These are phyloP conservation scores for Apeira syringaria DNA, from an alignment of 2,888 invertebrate species.

Conservation along the genomic window DNA sequence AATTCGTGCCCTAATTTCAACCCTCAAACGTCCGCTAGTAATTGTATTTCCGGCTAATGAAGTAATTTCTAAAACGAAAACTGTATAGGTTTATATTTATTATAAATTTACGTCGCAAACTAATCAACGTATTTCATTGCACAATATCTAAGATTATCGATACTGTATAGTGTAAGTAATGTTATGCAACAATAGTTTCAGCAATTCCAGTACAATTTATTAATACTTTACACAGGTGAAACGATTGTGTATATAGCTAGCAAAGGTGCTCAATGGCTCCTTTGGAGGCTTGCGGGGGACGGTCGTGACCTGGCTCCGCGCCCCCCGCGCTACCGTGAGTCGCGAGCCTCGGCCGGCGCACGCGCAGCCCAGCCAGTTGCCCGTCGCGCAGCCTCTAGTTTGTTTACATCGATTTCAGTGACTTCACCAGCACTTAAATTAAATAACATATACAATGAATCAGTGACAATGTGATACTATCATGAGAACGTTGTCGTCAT, in stretches of 20 bases:
- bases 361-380: slow-evolving; percentile 77
- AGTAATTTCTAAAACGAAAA: too few relatives aligned
- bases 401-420: slow-evolving; percentile 63
- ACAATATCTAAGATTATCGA: too few relatives aligned
- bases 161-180: too few relatives aligned
- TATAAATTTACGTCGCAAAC: too few relatives aligned
- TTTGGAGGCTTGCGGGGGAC: slow-evolving; percentile 51
- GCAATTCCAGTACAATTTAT: slow-evolving; percentile 12
- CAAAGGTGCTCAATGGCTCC: slow-evolving; percentile 59
- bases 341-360: slow-evolving; percentile 57
- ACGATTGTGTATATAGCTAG: slow-evolving; percentile 64
- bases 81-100: too few relatives aligned
- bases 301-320: slow-evolving; percentile 55
- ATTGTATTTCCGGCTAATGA: too few relatives aligned
- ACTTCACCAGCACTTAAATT: slow-evolving; percentile 18
- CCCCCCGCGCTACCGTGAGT: slow-evolving; percentile 38
- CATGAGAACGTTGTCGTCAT: slow-evolving; percentile 25
- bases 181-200: slow-evolving; percentile 1
- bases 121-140: too few relatives aligned
- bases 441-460: slow-evolving; percentile 18
- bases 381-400: slow-evolving; percentile 79
- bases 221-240: slow-evolving; percentile 59
- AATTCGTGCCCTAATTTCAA: slow-evolving; percentile 2
- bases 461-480: slow-evolving; percentile 41
- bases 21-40: too few relatives aligned